phyloP scores from a whole-genome alignment of 2,888 invertebrate genomes.

The Creontiades dilutus region DNA sequence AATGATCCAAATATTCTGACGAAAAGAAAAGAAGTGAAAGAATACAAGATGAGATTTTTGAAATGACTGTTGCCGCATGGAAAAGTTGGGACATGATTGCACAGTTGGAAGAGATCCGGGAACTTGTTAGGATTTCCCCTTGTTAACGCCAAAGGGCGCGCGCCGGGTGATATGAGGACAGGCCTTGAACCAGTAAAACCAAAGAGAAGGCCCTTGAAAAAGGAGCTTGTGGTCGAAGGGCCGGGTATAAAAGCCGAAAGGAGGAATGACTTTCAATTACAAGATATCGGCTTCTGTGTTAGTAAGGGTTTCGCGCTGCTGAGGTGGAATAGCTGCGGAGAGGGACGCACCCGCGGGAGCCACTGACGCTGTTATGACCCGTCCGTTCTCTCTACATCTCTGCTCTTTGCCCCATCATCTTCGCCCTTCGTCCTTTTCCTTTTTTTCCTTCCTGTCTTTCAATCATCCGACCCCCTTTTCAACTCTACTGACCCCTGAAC shows the following conservation, averaged over 20 bases:
- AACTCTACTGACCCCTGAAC: constrained; percentile 42
- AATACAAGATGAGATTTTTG: too few relatives aligned
- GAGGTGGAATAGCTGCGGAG: background rate
- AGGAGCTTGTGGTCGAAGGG: background rate
- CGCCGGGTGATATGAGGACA: background rate
- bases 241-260: constrained; percentile 11
- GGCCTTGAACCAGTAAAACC: constrained; percentile 7
- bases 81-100: background rate
- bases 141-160: background rate
- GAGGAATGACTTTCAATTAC: constrained; percentile 49
- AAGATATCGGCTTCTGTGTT: constrained; percentile 34
- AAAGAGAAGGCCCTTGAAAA: constrained; percentile 10
- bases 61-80: too few relatives aligned
- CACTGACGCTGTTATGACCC: constrained; percentile 48
- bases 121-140: constrained; percentile 3
- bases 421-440: background rate
- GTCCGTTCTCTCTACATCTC: background rate
- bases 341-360: constrained; percentile 48
- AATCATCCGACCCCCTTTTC: constrained; percentile 28
- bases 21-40: too few relatives aligned
- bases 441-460: background rate
- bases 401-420: constrained; percentile 23
- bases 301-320: background rate
- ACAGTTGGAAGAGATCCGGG: background rate
- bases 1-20: too few relatives aligned